phyloP scores from a whole-genome alignment of 2,113 vertebrate species.

The Clarias batrachus region DNA sequence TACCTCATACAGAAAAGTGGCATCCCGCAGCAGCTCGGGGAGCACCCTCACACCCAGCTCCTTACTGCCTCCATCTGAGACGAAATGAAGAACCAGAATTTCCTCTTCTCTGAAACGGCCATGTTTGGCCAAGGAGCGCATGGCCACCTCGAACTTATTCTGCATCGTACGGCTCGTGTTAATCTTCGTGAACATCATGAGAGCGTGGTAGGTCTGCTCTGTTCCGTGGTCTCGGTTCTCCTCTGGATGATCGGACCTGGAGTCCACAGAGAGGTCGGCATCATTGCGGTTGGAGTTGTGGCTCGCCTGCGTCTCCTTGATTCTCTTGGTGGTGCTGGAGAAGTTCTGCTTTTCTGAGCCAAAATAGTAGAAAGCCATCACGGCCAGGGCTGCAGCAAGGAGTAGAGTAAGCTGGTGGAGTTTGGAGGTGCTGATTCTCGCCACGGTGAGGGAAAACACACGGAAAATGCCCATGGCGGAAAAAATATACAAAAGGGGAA shows the following conservation, averaged over 20 bases:
- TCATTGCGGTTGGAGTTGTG: conserved; percentile 72
- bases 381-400: conserved; percentile 80
- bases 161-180: conserved; percentile 79
- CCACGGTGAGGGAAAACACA: conserved; percentile 65
- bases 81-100: conserved; percentile 73
- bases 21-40: conserved; percentile 76
- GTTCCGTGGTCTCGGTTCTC: not conserved
- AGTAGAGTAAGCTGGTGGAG: conserved; percentile 79
- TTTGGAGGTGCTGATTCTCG: conserved; percentile 70
- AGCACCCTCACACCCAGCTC: conserved; percentile 79
- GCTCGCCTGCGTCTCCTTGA: conserved; percentile 76
- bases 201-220: conserved; percentile 73
- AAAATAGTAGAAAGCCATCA: conserved; percentile 89
- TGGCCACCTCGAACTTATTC: conserved; percentile 76
- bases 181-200: conserved; percentile 94
- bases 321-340: conserved; percentile 87
- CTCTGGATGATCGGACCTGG: conserved; percentile 42
- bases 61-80: conserved; percentile 79
- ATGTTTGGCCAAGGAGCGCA: conserved; percentile 74
- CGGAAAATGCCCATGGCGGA: conserved; percentile 67
- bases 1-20: conserved; percentile 86
- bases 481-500: not conserved
- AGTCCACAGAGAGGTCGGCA: conserved; percentile 67
- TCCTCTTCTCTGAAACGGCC: conserved; percentile 71
- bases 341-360: conserved; percentile 86